Evolutionary conservation across 2,888 invertebrate species (phyloP).

Genomic region (Synergus itoensis): DNA sequence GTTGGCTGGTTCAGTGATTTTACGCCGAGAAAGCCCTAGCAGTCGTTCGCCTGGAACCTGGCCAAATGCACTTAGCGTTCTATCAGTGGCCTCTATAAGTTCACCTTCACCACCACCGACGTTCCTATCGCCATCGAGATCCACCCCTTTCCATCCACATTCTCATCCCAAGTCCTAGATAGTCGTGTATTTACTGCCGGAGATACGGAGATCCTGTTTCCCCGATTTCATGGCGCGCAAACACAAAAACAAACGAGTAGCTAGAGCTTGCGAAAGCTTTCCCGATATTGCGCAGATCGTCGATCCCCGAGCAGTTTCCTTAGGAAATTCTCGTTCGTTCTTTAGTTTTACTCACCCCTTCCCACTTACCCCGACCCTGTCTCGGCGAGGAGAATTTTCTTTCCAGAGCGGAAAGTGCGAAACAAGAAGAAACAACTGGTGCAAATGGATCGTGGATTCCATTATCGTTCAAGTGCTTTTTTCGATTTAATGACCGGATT

Average conservation of each 20-base stretch:
- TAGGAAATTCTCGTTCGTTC: slow-evolving; percentile 20
- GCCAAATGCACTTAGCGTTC: slow-evolving; percentile 75
- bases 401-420: slow-evolving; percentile 25
- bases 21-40: slow-evolving; percentile 61
- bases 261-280: slow-evolving; percentile 45
- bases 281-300: slow-evolving; percentile 33
- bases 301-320: slow-evolving; percentile 32
- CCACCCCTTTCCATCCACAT: not conserved
- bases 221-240: slow-evolving; percentile 53
- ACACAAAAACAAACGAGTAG: slow-evolving; percentile 58
- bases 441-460: slow-evolving; percentile 38
- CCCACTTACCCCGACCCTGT: not conserved
- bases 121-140: slow-evolving; percentile 12
- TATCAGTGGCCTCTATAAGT: slow-evolving; percentile 65
- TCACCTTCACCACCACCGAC: slow-evolving; percentile 43
- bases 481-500: not conserved
- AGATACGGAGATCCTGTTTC: slow-evolving; percentile 62
- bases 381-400: slow-evolving; percentile 18
- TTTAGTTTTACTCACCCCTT: slow-evolving; percentile 15
- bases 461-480: slow-evolving; percentile 34
- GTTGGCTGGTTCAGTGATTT: slow-evolving; percentile 60
- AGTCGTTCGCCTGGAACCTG: slow-evolving; percentile 66
- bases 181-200: slow-evolving; percentile 66
- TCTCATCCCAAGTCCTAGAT: slow-evolving; percentile 55
- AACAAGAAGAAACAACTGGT: slow-evolving; percentile 32